Conservation (phyloP, 2,113 vertebrate species). For the Melanerpes aurifrons region DNA sequence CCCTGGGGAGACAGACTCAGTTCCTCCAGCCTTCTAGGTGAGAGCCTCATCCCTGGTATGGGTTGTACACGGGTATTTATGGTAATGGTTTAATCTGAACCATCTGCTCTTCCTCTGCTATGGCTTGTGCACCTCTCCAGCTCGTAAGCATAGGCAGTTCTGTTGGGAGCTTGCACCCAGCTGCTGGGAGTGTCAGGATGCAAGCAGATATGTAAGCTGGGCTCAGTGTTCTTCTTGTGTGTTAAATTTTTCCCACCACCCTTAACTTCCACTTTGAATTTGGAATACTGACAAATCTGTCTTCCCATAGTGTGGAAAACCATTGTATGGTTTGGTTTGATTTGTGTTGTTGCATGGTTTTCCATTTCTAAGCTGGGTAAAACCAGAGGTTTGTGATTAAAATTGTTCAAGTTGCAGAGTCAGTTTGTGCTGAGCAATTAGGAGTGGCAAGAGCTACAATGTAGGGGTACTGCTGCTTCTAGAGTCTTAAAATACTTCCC, state of each 20-base stretch:
- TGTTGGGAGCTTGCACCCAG: background rate
- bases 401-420: background rate
- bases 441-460: background rate
- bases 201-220: background rate
- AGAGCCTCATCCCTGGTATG: background rate
- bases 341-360: background rate
- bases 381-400: background rate
- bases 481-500: rapidly evolving
- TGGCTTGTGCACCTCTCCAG: background rate
- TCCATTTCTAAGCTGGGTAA: background rate
- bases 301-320: background rate
- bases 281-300: background rate
- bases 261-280: background rate
- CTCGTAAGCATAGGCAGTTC: background rate
- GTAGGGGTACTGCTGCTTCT: background rate
- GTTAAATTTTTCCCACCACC: background rate
- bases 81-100: background rate
- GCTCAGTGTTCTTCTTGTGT: background rate
- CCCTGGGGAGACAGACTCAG: rapidly evolving
- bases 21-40: background rate
- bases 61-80: background rate
- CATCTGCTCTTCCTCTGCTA: background rate
- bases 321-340: too few relatives aligned
- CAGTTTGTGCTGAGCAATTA: background rate
- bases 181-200: background rate